Conservation (phyloP, 2,797 vertebrate genomes). For the Masticophis lateralis region DNA sequence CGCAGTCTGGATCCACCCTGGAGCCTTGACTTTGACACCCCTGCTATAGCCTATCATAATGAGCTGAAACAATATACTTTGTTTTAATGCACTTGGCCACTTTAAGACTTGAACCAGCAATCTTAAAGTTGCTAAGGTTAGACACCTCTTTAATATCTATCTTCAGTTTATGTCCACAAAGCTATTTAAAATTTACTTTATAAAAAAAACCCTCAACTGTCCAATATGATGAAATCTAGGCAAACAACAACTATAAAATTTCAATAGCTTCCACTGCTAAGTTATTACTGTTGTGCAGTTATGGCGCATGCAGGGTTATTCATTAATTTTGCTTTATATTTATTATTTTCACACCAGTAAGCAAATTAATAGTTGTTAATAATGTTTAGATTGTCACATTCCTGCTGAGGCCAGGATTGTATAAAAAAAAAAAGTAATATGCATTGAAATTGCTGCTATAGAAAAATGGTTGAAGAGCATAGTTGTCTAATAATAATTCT, state of each 20-base stretch:
- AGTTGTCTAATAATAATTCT: neutral
- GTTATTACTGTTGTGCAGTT: neutral
- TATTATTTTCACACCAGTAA: constrained; percentile 13
- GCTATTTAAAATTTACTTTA: neutral
- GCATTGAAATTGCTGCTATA: neutral
- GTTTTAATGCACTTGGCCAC: neutral
- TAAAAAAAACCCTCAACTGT: neutral
- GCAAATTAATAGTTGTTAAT: constrained; percentile 25
- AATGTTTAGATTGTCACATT: neutral
- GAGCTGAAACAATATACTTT: neutral
- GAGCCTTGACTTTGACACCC: no score
- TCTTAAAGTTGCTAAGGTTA: neutral
- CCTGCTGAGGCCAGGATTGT: constrained; percentile 5
- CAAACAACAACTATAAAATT: neutral
- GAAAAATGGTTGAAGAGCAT: neutral
- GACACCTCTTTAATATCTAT: neutral
- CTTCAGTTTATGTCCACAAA: neutral
- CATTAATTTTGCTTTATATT: constrained; percentile 10
- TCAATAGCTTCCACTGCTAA: neutral
- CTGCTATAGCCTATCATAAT: neutral
- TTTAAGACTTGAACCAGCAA: neutral
- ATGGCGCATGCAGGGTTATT: neutral
- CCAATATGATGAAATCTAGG: neutral
- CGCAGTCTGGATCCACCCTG: no score
- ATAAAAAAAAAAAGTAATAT: neutral